Evolutionary conservation across 2,888 invertebrate species (phyloP).

Genomic region (Rhorus exstirpatorius): DNA sequence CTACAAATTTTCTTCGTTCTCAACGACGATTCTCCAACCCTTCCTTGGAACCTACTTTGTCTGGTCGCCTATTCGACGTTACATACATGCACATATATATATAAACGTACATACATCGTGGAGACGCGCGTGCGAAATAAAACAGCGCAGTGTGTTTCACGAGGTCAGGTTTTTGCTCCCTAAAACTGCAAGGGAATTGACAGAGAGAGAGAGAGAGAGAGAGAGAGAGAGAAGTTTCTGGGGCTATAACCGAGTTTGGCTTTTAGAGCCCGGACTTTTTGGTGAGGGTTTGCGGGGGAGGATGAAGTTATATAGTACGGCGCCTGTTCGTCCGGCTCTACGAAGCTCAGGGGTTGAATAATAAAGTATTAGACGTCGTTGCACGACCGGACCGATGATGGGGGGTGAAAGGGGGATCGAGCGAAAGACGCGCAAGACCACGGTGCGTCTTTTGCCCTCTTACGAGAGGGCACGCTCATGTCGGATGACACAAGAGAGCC

Average conservation of each 20-base stretch:
- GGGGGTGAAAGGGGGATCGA: not conserved
- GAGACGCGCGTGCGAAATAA: conserved; percentile 62
- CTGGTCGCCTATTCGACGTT: no score
- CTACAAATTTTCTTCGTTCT: conserved; percentile 35
- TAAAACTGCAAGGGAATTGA: conserved; percentile 49
- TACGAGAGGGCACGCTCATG: conserved; percentile 47
- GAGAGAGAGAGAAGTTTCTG: conserved; percentile 58
- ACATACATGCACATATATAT: not conserved
- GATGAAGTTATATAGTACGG: conserved; percentile 42
- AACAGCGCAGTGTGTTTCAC: conserved; percentile 51
- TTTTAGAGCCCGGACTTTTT: conserved; percentile 75
- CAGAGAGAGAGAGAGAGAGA: not conserved
- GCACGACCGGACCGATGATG: conserved; percentile 43
- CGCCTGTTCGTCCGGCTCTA: conserved; percentile 61
- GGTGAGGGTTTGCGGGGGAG: conserved; percentile 44
- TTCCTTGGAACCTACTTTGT: no score
- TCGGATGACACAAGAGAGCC: conserved; percentile 36
- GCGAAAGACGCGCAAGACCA: conserved; percentile 15
- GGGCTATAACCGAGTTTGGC: conserved; percentile 77
- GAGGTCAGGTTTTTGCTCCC: conserved; percentile 41
- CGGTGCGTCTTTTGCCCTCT: no score
- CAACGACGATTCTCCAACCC: not conserved
- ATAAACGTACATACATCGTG: conserved; percentile 20
- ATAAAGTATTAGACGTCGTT: conserved; percentile 79
- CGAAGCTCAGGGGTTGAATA: conserved; percentile 76